phyloP scores from a whole-genome alignment of 2,888 invertebrate genomes.

The Leptopilina syphax region DNA sequence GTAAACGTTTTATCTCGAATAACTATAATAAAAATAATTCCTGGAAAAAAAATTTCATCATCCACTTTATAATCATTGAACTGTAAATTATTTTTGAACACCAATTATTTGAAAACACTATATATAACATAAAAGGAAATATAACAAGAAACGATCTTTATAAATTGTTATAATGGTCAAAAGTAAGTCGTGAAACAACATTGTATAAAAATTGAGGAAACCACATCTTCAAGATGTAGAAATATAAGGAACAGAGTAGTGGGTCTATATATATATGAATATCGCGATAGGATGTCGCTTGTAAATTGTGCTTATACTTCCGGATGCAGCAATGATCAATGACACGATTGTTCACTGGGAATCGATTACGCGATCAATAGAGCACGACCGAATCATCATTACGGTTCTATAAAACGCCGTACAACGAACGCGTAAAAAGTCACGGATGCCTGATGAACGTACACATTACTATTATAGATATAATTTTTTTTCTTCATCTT shows the following conservation, averaged over 20 bases:
- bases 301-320: constrained; percentile 45
- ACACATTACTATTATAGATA: constrained; percentile 15
- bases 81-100: too few relatives aligned
- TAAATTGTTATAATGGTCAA: constrained; percentile 14
- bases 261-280: not conserved
- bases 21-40: too few relatives aligned
- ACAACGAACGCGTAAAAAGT: constrained; percentile 42
- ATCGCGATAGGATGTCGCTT: constrained; percentile 31
- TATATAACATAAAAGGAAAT: too few relatives aligned
- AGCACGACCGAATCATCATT: constrained; percentile 54
- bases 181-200: constrained; percentile 9
- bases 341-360: constrained; percentile 47
- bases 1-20: too few relatives aligned
- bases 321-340: constrained; percentile 48
- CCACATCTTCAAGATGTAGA: constrained; percentile 7
- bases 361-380: constrained; percentile 54
- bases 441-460: constrained; percentile 42
- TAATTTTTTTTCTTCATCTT: constrained; percentile 6
- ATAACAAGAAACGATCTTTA: not conserved
- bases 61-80: too few relatives aligned
- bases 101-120: too few relatives aligned
- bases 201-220: constrained; percentile 3
- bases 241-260: not conserved
- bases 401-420: constrained; percentile 44
- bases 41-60: too few relatives aligned